phyloP scores from a whole-genome alignment of 2,888 invertebrate species.

The Halictus quadricinctus region DNA sequence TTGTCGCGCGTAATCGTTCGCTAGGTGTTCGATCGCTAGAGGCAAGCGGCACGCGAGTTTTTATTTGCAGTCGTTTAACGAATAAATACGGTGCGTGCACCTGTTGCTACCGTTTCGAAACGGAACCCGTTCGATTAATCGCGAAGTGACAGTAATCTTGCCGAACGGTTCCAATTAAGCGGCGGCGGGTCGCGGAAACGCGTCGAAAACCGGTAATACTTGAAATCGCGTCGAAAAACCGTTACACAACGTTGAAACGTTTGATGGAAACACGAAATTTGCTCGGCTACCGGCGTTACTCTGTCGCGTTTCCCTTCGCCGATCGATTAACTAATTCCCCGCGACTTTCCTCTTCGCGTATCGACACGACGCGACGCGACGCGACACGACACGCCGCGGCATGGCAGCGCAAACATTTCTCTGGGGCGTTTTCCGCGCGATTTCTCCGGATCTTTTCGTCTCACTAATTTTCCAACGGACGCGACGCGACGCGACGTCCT shows the following conservation, averaged over 20 bases:
- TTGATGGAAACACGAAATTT: neutral
- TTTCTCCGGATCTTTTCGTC: constrained; percentile 8
- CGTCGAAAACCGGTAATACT: constrained; percentile 46
- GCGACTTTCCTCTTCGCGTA: neutral
- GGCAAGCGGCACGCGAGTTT: constrained; percentile 6
- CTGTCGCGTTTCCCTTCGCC: neutral
- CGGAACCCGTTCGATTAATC: constrained; percentile 59
- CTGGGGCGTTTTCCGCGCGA: neutral
- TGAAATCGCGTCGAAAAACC: constrained; percentile 41
- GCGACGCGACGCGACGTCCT: neutral
- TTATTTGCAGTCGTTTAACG: constrained; percentile 32
- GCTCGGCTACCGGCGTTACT: neutral
- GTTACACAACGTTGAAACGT: constrained; percentile 15
- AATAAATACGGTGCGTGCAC: constrained; percentile 46
- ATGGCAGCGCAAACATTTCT: neutral
- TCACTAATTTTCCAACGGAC: constrained; percentile 8
- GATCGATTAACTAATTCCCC: neutral
- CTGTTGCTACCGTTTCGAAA: constrained; percentile 57
- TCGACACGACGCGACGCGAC: neutral
- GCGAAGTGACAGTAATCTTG: constrained; percentile 60
- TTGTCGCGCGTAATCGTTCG: neutral
- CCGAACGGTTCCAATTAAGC: constrained; percentile 41
- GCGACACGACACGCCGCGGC: neutral
- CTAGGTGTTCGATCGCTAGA: neutral
- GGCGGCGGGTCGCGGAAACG: constrained; percentile 1